These are phyloP conservation scores for Zosterops pallidus DNA, from an alignment of 2,113 vertebrate species.

Conservation along the genomic window DNA sequence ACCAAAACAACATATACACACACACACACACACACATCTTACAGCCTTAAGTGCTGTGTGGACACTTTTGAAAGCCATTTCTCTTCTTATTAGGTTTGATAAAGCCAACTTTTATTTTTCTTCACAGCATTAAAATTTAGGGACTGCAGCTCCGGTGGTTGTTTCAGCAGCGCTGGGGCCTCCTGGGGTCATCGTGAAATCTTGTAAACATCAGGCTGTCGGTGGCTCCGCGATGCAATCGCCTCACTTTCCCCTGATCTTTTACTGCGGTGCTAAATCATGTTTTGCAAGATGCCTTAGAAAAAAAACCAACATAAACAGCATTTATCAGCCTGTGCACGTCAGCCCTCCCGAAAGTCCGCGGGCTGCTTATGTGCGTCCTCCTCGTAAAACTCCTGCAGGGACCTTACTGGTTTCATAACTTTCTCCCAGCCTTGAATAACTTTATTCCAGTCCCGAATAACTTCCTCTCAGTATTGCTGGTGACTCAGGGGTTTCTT, in stretches of 20 bases:
- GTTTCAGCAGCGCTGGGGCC: background rate
- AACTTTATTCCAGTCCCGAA: background rate
- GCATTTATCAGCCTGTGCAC: slow-evolving; percentile 20
- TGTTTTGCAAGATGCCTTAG: slow-evolving; percentile 43
- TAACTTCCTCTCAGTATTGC: background rate
- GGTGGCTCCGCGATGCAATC: background rate
- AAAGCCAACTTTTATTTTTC: slow-evolving; percentile 7
- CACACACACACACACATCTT: too few species aligned
- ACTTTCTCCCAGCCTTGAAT: background rate
- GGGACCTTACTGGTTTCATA: slow-evolving; percentile 20
- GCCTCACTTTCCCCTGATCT: slow-evolving; percentile 5
- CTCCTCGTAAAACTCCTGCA: background rate
- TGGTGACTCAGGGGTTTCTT: background rate
- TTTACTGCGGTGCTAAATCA: slow-evolving; percentile 34
- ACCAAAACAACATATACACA: background rate
- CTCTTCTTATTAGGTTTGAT: background rate
- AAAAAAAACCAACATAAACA: slow-evolving; percentile 14
- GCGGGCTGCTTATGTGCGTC: background rate
- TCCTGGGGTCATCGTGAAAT: background rate
- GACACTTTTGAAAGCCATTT: background rate
- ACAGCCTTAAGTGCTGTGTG: background rate
- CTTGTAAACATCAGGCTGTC: background rate
- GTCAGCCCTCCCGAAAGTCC: background rate
- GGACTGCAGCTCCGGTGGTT: background rate
- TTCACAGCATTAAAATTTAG: slow-evolving; percentile 13